Evolutionary conservation across 2,113 vertebrate species (phyloP).

Genomic region (Rhombomys opimus): DNA sequence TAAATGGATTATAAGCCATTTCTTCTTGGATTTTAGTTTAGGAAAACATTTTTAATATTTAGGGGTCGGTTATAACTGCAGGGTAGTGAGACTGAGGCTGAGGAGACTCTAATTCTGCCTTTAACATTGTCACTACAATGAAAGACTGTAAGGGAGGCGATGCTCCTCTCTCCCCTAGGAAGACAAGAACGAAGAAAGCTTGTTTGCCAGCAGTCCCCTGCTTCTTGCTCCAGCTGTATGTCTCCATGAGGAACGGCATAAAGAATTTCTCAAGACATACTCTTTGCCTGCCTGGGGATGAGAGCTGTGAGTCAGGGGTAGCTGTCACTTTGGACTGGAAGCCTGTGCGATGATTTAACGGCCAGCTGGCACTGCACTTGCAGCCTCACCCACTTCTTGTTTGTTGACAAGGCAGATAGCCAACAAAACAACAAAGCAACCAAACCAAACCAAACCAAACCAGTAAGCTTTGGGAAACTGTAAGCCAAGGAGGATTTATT

Average conservation of each 20-base stretch:
- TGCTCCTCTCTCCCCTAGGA: neutral
- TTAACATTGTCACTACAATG: neutral
- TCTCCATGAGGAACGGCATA: neutral
- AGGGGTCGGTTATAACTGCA: neutral
- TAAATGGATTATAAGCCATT: neutral
- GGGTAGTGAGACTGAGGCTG: neutral
- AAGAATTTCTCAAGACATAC: neutral
- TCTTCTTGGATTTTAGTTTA: constrained; percentile 53
- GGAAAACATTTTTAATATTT: constrained; percentile 27
- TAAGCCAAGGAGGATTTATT: constrained; percentile 20
- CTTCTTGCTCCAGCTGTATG: neutral
- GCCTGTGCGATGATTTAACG: neutral
- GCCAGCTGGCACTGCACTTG: neutral
- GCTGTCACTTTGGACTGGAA: neutral
- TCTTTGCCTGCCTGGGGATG: neutral
- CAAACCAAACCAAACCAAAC: neutral
- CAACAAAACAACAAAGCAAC: neutral
- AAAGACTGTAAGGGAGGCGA: neutral
- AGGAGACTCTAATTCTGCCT: neutral
- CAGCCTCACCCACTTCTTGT: neutral
- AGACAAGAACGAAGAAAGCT: neutral
- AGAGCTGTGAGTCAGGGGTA: neutral
- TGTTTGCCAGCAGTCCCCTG: neutral
- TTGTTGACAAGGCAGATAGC: constrained; percentile 39
- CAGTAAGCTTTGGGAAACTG: neutral